Evolutionary conservation across 1,140 invertebrate genomes (phyloP), one percentile per base, ranked within the genome.

Genomic region (Microplitis mediator): DNA sequence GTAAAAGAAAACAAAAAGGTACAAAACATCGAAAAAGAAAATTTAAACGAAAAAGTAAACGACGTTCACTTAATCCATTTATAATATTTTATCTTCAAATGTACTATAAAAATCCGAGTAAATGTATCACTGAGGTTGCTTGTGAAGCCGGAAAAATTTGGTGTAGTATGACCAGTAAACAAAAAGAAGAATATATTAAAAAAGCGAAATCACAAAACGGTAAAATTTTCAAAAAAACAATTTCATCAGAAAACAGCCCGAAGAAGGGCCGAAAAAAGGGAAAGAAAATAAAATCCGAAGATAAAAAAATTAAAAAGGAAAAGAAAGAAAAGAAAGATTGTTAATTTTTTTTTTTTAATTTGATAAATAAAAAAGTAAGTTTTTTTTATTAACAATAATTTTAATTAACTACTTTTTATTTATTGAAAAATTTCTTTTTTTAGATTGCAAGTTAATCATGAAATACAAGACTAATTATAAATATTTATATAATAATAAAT

Each of bases 1-100:
- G 69, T 16, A 71, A 71, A 45, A 45, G 39, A 11, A 45, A 45
- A 9, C 14, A 66, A 16, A 50, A 70, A 54, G 6, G 23, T 4
- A 67, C 64, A 56, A 61, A 13, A 50, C 9, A 16, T 9, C n/a
- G 3, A 65, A 61, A 32, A 1, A 45, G 61, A n/a, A 51, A 50
- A 3, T 66, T 16, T 16, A 56, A 50, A 39, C 54, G 4, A 63
- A 8, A 36, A 4, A 73, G 45, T 32, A 39, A 13, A 35, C 51
- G 56, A 11, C 1, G 67, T 3, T 79, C 78, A 13, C 6, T 45
- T 2, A 84, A 86, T 76, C 80, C 81, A 0, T 86, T 83, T 61
- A 79, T 85, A 11, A 78, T 81, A 2, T 85, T 82, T 68, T 86
- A 80, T 36, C 66, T 85, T 51, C 76, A 78, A 50, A 77, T 80